phyloP scores from a whole-genome alignment of 2,888 invertebrate species.

The Camponotus fellah region DNA sequence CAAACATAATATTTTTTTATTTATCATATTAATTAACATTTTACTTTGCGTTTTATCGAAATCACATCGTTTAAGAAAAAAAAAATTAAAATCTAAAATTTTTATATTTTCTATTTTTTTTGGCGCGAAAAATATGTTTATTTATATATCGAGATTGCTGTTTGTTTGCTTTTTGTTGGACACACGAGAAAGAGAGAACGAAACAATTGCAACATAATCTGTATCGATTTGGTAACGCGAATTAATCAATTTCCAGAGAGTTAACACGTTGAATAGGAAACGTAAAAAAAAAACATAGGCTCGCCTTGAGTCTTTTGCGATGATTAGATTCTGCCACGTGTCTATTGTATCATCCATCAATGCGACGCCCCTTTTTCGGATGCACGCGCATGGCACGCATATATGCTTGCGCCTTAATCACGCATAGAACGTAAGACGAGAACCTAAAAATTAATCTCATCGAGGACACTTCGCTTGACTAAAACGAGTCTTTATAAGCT shows the following conservation, averaged over 20 bases:
- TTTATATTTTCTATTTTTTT: neutral
- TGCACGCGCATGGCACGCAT: conserved; percentile 59
- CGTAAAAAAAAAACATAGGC: conserved; percentile 61
- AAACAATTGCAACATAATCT: neutral
- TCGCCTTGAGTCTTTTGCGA: conserved; percentile 64
- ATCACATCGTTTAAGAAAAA: neutral
- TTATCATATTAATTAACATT: conserved; percentile 24
- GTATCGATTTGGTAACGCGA: conserved; percentile 19
- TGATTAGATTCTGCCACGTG: conserved; percentile 83
- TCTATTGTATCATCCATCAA: conserved; percentile 74
- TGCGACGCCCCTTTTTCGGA: conserved; percentile 67
- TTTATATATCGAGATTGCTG: neutral
- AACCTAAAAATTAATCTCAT: conserved; percentile 69
- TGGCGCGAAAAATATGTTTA: neutral
- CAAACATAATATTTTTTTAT: conserved; percentile 5
- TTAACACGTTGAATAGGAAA: conserved; percentile 66
- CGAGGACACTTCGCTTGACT: conserved; percentile 20
- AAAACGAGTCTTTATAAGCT: conserved; percentile 28
- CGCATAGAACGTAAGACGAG: conserved; percentile 74
- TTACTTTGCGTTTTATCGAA: neutral
- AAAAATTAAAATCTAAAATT: conserved; percentile 4
- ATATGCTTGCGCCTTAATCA: conserved; percentile 71
- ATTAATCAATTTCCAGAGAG: conserved; percentile 75
- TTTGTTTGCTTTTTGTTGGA: neutral
- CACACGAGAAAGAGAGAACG: neutral